Conservation (phyloP, 2,113 vertebrate genomes). For the Tragelaphus buxtoni region DNA sequence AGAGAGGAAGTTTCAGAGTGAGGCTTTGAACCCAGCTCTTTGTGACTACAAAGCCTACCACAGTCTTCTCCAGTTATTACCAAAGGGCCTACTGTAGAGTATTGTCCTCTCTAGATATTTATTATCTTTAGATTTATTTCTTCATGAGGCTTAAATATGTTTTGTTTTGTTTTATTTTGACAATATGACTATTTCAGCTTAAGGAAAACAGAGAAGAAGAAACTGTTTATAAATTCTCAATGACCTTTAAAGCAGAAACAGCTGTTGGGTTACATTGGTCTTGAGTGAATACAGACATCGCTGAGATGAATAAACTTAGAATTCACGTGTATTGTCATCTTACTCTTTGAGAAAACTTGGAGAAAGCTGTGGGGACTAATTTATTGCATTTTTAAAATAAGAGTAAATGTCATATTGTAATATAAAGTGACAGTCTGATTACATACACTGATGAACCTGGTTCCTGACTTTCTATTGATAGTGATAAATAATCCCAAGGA, state of each 20-base stretch:
- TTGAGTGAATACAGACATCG: conserved; percentile 62
- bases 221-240: conserved; percentile 64
- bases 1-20: not conserved
- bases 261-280: conserved; percentile 55
- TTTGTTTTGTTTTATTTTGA: conserved; percentile 65
- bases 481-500: conserved; percentile 22
- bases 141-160: conserved; percentile 40
- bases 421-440: conserved; percentile 36
- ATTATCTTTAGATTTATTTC: conserved; percentile 59
- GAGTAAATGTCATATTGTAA: conserved; percentile 33
- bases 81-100: not conserved
- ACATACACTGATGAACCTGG: not conserved
- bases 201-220: conserved; percentile 61
- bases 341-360: conserved; percentile 46
- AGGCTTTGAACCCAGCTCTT: not conserved
- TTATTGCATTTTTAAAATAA: conserved; percentile 48
- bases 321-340: conserved; percentile 35
- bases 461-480: conserved; percentile 20
- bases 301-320: conserved; percentile 35
- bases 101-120: not conserved
- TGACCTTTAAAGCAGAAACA: conserved; percentile 77
- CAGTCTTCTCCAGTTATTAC: not conserved
- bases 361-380: conserved; percentile 38
- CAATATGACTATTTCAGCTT: conserved; percentile 63
- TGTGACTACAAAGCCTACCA: not conserved